phyloP scores from a whole-genome alignment of 92 coral and sea anemone genomes.

The Nematostella vectensis region DNA sequence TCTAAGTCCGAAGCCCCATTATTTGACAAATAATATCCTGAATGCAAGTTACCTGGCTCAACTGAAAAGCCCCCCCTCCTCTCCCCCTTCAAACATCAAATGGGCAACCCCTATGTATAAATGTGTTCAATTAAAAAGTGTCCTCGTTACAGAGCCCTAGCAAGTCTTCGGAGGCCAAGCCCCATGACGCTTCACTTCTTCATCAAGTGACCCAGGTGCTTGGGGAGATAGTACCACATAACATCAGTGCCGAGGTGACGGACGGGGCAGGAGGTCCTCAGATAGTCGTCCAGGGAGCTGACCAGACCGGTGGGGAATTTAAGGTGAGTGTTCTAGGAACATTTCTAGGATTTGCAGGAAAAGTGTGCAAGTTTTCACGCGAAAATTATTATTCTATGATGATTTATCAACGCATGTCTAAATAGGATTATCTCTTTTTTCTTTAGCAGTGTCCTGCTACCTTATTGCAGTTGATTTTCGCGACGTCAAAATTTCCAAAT shows the following conservation, averaged over 20 bases:
- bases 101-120: no score
- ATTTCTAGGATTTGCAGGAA: not conserved
- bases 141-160: slow-evolving; percentile 21
- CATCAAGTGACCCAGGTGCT: slow-evolving; percentile 84
- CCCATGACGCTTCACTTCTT: slow-evolving; percentile 53
- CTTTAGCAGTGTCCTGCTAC: no score
- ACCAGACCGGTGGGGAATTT: slow-evolving; percentile 68
- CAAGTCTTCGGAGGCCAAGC: slow-evolving; percentile 21
- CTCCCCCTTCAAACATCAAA: no score
- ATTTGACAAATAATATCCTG: no score
- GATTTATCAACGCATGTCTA: no score
- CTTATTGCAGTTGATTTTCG: no score
- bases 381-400: not conserved
- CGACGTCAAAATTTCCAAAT: no score
- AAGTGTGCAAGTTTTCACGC: not conserved
- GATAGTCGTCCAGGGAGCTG: slow-evolving; percentile 71
- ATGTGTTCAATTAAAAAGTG: no score
- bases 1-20: no score
- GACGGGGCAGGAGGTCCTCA: slow-evolving; percentile 73
- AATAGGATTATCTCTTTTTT: no score
- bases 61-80: no score
- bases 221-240: slow-evolving; percentile 77
- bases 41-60: no score
- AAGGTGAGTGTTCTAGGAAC: slow-evolving; percentile 20
- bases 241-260: slow-evolving; percentile 56